Conservation (phyloP, 2,113 vertebrate genomes). For the Ptychochromis oligacanthus region DNA sequence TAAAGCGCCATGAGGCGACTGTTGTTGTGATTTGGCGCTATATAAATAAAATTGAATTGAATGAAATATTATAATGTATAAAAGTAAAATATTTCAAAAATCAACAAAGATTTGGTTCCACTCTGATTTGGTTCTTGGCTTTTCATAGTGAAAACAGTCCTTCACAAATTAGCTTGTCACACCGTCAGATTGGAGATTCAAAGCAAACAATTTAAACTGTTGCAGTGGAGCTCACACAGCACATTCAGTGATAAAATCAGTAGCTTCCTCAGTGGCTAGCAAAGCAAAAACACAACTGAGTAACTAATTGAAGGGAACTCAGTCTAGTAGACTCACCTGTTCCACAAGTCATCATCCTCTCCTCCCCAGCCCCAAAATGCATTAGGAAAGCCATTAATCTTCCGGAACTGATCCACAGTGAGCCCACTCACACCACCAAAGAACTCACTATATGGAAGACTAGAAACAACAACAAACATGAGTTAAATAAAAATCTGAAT, state of each 20-base stretch:
- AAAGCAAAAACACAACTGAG: neutral
- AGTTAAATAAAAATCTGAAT: neutral
- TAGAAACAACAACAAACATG: constrained; percentile 51
- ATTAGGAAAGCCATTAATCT: constrained; percentile 96
- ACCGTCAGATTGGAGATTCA: too few species aligned
- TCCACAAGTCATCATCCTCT: constrained; percentile 96
- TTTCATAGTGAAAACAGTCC: too few species aligned
- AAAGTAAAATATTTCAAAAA: too few species aligned
- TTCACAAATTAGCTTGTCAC: too few species aligned
- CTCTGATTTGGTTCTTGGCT: too few species aligned
- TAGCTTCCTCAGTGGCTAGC: neutral
- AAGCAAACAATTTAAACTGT: too few species aligned
- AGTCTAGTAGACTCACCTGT: constrained; percentile 82
- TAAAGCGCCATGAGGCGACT: too few species aligned
- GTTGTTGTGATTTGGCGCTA: too few species aligned
- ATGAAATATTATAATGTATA: too few species aligned
- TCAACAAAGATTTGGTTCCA: too few species aligned
- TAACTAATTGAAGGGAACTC: neutral
- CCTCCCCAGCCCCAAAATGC: constrained; percentile 99
- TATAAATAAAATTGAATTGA: too few species aligned
- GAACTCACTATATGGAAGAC: constrained; percentile 93
- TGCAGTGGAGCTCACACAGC: neutral
- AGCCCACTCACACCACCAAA: constrained; percentile 95
- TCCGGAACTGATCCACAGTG: constrained; percentile 92
- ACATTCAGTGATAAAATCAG: neutral